Percentiles rank a stretch among this genome's conserved stretches.
Evolutionary conservation across 2,888 invertebrate genomes (phyloP).

Genomic region (Diachrysia chrysitis): DNA sequence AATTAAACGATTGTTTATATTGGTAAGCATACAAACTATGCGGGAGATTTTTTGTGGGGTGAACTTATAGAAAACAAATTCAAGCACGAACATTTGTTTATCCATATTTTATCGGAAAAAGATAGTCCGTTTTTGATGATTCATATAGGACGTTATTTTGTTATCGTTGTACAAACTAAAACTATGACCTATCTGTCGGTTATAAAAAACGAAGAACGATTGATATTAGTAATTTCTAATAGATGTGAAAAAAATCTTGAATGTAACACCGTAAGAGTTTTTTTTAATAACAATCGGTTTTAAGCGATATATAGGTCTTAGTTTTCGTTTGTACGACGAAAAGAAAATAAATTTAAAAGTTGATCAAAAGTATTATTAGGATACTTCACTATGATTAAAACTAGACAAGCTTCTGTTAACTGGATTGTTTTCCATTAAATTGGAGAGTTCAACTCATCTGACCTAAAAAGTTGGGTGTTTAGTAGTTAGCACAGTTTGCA

Average conservation of each 20-base stretch:
- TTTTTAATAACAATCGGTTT: too few relatives aligned
- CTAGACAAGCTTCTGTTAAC: slow-evolving; percentile 38
- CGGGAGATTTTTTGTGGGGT: not conserved
- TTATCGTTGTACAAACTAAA: too few relatives aligned
- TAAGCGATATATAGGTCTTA: too few relatives aligned
- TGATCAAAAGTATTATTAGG: too few relatives aligned
- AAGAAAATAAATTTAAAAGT: too few relatives aligned
- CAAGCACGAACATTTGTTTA: not conserved
- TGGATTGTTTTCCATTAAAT: slow-evolving; percentile 37
- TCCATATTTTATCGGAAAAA: not conserved
- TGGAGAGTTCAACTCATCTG: slow-evolving; percentile 32
- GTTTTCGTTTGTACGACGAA: too few relatives aligned
- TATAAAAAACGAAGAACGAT: too few relatives aligned
- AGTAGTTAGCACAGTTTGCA: slow-evolving; percentile 21
- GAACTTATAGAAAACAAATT: not conserved
- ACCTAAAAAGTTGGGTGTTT: slow-evolving; percentile 40
- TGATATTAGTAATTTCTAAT: too few relatives aligned
- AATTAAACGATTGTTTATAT: not conserved
- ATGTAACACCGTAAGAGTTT: too few relatives aligned
- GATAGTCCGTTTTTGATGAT: not conserved
- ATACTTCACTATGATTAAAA: slow-evolving; percentile 30
- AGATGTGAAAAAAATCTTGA: too few relatives aligned
- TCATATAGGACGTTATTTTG: too few relatives aligned
- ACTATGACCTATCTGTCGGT: too few relatives aligned
- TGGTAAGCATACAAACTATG: not conserved